Evolutionary conservation across 1,140 invertebrate genomes (phyloP).

Genomic region (Aradophagus sp.): DNA sequence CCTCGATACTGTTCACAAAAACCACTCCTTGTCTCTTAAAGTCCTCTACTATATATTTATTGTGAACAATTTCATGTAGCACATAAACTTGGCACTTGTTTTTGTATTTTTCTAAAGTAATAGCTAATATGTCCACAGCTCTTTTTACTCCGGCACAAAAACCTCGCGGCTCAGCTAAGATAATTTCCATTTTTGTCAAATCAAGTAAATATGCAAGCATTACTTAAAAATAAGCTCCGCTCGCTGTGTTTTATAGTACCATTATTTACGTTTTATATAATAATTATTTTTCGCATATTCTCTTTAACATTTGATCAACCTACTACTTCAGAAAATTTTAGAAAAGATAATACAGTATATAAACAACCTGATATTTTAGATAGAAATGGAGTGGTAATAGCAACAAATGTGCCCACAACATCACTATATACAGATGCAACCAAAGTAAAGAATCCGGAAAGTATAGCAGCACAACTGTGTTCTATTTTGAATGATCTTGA

Average conservation of each 20-base stretch:
- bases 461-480: conserved; percentile 9
- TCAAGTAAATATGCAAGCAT: conserved; percentile 23
- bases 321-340: conserved; percentile 21
- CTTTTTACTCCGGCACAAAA: conserved; percentile 19
- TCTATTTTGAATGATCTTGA: conserved; percentile 10
- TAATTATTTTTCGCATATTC: conserved; percentile 23
- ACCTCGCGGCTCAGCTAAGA: conserved; percentile 20
- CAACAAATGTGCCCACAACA: conserved; percentile 16
- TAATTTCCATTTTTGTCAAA: conserved; percentile 19
- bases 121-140: conserved; percentile 15
- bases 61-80: conserved; percentile 22
- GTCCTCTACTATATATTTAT: conserved; percentile 25
- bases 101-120: conserved; percentile 23
- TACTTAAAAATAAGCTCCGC: conserved; percentile 20
- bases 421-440: conserved; percentile 15
- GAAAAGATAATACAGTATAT: conserved; percentile 19
- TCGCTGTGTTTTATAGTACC: conserved; percentile 21
- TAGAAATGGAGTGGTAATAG: conserved; percentile 19
- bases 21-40: conserved; percentile 18
- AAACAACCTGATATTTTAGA: conserved; percentile 23
- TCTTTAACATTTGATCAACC: conserved; percentile 23
- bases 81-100: conserved; percentile 27
- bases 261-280: conserved; percentile 22
- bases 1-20: conserved; percentile 27
- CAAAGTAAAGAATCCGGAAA: conserved; percentile 10